These are phyloP conservation scores for Argentina silus DNA, from an alignment of 2,797 vertebrate species.

Conservation along the genomic window DNA sequence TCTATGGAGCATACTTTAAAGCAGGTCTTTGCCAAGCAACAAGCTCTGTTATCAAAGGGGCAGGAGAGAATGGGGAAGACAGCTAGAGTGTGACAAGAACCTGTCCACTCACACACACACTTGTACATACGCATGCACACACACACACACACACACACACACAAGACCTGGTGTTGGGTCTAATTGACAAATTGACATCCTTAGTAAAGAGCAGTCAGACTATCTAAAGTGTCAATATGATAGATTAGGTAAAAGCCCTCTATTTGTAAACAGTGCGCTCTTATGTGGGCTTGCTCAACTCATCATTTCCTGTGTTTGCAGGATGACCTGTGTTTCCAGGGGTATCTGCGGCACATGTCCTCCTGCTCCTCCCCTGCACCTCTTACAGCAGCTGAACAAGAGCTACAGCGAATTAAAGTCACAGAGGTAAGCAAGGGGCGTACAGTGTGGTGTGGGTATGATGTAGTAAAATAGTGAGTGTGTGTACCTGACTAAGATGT, in stretches of 20 bases:
- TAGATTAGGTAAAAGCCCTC: background rate
- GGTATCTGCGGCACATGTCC: slow-evolving; percentile 21
- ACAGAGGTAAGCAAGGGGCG: slow-evolving; percentile 83
- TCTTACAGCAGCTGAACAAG: slow-evolving; percentile 90
- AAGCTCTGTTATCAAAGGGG: slow-evolving; percentile 88
- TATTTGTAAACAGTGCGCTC: slow-evolving; percentile 76
- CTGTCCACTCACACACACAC: slow-evolving; percentile 16
- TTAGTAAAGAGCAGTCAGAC: background rate
- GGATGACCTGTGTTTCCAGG: slow-evolving; percentile 18
- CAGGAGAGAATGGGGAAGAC: slow-evolving; percentile 91
- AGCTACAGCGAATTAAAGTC: slow-evolving; percentile 92
- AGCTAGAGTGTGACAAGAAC: slow-evolving; percentile 74
- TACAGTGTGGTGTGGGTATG: too few relatives aligned
- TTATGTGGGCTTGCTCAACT: slow-evolving; percentile 56
- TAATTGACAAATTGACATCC: background rate
- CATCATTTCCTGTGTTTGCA: background rate
- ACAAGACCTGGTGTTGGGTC: background rate
- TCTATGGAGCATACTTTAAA: slow-evolving; percentile 96
- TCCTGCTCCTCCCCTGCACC: slow-evolving; percentile 72
- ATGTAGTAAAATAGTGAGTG: too few relatives aligned
- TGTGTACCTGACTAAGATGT: background rate
- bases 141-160: slow-evolving; percentile 6
- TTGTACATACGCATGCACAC: slow-evolving; percentile 16
- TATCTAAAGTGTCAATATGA: background rate
- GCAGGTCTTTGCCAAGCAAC: slow-evolving; percentile 87